phyloP scores from a whole-genome alignment of 2,797 vertebrate genomes.

The Chiroxiphia lanceolata region DNA sequence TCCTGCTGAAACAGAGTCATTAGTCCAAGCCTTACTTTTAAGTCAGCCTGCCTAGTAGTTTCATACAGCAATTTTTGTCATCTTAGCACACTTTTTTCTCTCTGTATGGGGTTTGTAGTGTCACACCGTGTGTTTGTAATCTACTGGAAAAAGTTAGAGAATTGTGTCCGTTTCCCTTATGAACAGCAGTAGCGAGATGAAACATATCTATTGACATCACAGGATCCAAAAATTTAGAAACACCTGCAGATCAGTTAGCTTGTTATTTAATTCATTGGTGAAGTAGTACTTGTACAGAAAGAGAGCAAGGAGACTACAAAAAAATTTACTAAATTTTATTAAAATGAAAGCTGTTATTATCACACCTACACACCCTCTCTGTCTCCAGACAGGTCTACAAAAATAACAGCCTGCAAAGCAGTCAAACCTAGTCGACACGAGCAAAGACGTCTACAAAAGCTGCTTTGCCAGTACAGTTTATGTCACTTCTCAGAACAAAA shows the following conservation, averaged over 20 bases:
- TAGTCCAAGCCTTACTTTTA: not conserved
- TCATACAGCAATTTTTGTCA: not conserved
- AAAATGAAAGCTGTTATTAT: slow-evolving; percentile 48
- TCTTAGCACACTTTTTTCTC: not conserved
- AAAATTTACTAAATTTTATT: not conserved
- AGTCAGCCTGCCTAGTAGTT: not conserved
- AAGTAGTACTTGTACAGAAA: not conserved
- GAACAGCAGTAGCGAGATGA: not conserved
- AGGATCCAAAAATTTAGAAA: not conserved
- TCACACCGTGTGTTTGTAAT: not conserved
- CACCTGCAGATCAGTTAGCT: not conserved
- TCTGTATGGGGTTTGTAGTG: not conserved
- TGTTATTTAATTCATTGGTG: not conserved
- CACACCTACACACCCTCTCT: slow-evolving; percentile 23
- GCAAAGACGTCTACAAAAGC: not conserved
- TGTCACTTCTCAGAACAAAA: not conserved
- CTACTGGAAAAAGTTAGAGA: not conserved
- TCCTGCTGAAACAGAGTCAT: not conserved
- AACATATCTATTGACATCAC: not conserved
- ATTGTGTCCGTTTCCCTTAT: not conserved
- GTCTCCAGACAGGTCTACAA: slow-evolving; percentile 28
- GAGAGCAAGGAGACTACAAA: slow-evolving; percentile 17
- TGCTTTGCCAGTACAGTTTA: not conserved
- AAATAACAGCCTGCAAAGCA: slow-evolving; percentile 24
- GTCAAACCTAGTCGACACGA: not conserved